Base-by-base conservation (phyloP, 2,113 vertebrate genomes). In the Glaucidium brasilianum region DNA sequence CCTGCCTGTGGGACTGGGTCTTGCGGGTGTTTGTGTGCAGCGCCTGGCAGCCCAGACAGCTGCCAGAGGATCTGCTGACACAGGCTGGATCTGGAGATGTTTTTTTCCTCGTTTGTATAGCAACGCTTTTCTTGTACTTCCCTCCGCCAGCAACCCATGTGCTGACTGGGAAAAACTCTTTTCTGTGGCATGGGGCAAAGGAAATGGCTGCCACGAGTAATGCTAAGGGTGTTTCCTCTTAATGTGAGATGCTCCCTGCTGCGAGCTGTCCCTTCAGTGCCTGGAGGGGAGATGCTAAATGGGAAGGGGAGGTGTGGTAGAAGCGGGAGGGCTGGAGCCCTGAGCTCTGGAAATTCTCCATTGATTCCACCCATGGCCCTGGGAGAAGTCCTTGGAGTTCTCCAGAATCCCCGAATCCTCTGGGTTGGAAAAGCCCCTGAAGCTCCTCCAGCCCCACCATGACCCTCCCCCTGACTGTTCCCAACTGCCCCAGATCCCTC, bases 121-220 rank as follows among this genome's bases (percentile, higher is more conserved):
- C 52, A 72, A 64, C 34, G 50, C 78, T 90, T 78, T 92, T 90
- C 74, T 88, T 75, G 81, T 63, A 75, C 94, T 95, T 96, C 94
- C 85, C 85, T 87, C 64, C 52, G 81, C 12, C 80, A 89, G 62
- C 90, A 88, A 88, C 30, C 29, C 3, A 1, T 47, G 43, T 85
- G 76, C 90, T 91, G 87, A 76, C 62, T 71, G 77, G 30, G 69
- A 59, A 67, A 71, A 95, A 49, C 55, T 80, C 56, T 47, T 52
- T 92, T 84, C 86, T 91, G 81, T 75, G 74, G 80, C 52, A 20
- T 0, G 2, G 43, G 80, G 20, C 84, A 91, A 34, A 88, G 94
- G 87, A 96, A 95, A 9, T 56, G 62, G 93, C 91, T 94, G 90
- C 76, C 60, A 35, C 1, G 1, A 71, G 53, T 52, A 37, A 55